Evolutionary conservation across 92 coral and sea anemone species (phyloP).

Genomic region (Palythoa caribaeorum): DNA sequence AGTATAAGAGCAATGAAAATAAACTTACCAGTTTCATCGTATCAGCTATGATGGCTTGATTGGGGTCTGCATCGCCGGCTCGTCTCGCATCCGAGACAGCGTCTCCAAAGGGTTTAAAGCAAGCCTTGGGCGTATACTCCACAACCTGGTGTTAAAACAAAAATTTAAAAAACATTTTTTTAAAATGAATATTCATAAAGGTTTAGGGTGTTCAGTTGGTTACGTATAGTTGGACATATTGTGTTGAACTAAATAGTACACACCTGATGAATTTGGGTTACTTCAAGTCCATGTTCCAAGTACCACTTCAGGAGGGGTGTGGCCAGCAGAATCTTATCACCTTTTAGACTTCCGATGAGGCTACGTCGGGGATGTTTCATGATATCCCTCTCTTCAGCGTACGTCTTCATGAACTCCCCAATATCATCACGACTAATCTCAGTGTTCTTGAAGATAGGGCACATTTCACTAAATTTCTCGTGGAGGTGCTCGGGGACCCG

Average conservation of each 20-base stretch:
- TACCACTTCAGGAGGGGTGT: conserved; percentile 65
- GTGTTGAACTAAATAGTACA: background rate
- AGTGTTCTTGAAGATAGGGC: conserved; percentile 56
- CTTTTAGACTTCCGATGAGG: conserved; percentile 24
- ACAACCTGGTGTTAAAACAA: background rate
- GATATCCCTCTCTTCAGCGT: conserved; percentile 24
- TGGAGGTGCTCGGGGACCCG: conserved; percentile 49
- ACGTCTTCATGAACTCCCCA: conserved; percentile 45
- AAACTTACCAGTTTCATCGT: too few relatives aligned
- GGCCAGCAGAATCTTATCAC: conserved; percentile 54
- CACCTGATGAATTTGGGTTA: conserved; percentile 20
- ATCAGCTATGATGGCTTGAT: too few relatives aligned
- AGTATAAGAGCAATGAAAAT: too few relatives aligned
- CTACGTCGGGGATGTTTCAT: conserved; percentile 24
- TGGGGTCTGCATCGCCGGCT: too few relatives aligned
- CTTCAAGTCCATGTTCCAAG: conserved; percentile 58
- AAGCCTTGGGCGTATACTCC: too few relatives aligned
- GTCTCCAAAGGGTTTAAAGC: too few relatives aligned
- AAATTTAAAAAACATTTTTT: background rate
- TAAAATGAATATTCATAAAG: background rate
- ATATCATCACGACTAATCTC: conserved; percentile 41
- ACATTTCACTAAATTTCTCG: conserved; percentile 27
- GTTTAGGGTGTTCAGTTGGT: background rate
- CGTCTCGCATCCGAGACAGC: too few relatives aligned
- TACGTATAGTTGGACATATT: background rate